Percentiles rank a stretch among this genome's conserved stretches.
phyloP scores from a whole-genome alignment of 2,797 vertebrate genomes.

The Dipus sagitta region DNA sequence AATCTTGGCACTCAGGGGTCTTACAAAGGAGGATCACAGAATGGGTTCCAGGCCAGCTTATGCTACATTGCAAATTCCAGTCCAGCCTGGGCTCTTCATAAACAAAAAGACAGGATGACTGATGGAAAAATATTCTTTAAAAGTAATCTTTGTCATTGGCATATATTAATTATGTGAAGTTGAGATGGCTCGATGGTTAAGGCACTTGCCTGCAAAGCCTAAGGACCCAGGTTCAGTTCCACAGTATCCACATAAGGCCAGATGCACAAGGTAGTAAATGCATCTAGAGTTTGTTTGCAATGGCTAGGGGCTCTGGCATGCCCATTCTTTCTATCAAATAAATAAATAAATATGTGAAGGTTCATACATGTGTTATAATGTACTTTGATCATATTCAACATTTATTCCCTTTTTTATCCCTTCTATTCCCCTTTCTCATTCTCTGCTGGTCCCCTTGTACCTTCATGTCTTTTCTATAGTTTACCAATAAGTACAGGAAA shows the following conservation, averaged over 20 bases:
- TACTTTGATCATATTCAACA: too few relatives aligned
- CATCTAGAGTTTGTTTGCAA: too few relatives aligned
- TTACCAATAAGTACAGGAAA: neutral
- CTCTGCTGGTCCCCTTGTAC: neutral
- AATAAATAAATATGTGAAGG: too few relatives aligned
- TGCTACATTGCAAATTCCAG: neutral
- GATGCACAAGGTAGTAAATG: too few relatives aligned
- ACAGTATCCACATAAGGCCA: too few relatives aligned
- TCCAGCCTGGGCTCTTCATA: neutral
- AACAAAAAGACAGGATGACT: neutral
- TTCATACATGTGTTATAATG: neutral
- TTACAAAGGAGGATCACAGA: too few relatives aligned
- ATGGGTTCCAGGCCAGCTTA: neutral
- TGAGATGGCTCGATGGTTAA: too few relatives aligned
- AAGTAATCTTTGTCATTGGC: neutral
- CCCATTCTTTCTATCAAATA: too few relatives aligned
- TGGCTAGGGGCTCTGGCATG: too few relatives aligned
- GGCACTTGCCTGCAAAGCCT: too few relatives aligned
- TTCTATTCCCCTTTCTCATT: neutral
- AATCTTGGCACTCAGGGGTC: neutral
- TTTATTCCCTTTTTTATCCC: neutral
- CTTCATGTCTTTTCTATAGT: neutral
- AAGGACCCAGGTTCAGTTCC: too few relatives aligned
- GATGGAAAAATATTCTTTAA: conserved; percentile 13
- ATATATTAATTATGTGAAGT: neutral